Conservation (phyloP, 2,797 vertebrate genomes). For the Mareca penelope region DNA sequence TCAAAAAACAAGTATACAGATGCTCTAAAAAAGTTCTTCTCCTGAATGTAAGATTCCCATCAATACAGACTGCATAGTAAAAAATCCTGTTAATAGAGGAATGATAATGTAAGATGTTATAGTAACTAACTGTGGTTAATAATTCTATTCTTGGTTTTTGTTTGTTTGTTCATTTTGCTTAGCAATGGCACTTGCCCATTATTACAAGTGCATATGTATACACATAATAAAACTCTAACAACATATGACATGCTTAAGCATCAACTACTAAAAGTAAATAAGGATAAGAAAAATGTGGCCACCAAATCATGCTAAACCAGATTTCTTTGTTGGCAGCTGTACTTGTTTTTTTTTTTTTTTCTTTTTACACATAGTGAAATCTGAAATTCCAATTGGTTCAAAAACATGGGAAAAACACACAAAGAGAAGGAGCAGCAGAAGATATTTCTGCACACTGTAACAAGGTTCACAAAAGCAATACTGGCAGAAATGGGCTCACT, state of each 20-base stretch:
- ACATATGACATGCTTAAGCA: neutral
- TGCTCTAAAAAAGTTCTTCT: neutral
- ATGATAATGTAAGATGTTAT: neutral
- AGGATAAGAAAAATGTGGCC: neutral
- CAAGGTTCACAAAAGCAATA: neutral
- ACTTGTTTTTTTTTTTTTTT: neutral
- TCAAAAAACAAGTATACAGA: neutral
- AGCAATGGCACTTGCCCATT: neutral
- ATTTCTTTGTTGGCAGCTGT: neutral
- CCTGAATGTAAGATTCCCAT: neutral
- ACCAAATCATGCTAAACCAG: neutral
- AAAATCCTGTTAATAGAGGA: neutral
- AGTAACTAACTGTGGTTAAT: neutral
- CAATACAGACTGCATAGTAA: rapidly evolving
- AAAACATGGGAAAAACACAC: neutral
- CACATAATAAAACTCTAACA: neutral
- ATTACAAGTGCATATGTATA: neutral
- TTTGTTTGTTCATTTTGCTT: neutral
- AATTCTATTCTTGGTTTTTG: neutral
- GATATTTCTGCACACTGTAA: neutral
- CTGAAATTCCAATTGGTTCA: neutral
- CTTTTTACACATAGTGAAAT: neutral
- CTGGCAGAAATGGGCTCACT: neutral
- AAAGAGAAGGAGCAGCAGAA: neutral
- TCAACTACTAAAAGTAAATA: neutral